These are phyloP conservation scores for Acanthacorydalis orientalis DNA, from an alignment of 2,888 invertebrate species.

Conservation along the genomic window DNA sequence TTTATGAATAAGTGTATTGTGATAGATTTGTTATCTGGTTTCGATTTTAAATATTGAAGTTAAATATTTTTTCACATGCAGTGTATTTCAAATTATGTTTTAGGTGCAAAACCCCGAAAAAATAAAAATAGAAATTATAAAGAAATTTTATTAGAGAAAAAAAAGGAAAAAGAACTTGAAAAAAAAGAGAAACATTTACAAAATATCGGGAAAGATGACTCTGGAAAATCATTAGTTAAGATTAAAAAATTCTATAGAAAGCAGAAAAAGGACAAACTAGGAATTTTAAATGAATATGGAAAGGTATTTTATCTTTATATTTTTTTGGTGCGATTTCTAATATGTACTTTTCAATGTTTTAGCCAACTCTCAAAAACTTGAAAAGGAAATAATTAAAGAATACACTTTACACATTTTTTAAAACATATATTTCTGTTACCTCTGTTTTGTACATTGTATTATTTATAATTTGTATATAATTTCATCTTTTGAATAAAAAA, in stretches of 20 bases:
- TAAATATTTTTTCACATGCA: too few species aligned
- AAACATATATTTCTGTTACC: neutral
- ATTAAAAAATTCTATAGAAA: conserved; percentile 30
- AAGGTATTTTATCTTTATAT: conserved; percentile 9
- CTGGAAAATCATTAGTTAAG: conserved; percentile 36
- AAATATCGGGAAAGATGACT: conserved; percentile 39
- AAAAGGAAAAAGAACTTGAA: conserved; percentile 33
- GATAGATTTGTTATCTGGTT: too few species aligned
- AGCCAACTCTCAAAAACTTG: neutral
- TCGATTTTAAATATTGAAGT: too few species aligned
- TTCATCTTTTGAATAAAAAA: too few species aligned
- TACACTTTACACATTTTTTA: neutral
- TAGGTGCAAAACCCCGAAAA: conserved; percentile 64
- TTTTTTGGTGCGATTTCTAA: too few species aligned
- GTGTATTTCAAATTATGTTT: conserved; percentile 10
- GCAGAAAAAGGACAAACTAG: conserved; percentile 30
- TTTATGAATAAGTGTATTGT: too few species aligned
- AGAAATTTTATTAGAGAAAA: conserved; percentile 41
- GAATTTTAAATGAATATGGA: conserved; percentile 22
- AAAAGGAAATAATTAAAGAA: neutral
- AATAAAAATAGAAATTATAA: conserved; percentile 57
- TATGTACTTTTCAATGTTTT: neutral
- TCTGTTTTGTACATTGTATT: neutral
- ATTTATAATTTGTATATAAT: neutral
- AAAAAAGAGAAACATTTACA: conserved; percentile 31